These are phyloP conservation scores for Phalanger gymnotis DNA, from an alignment of 2,797 vertebrate genomes.

Conservation along the genomic window DNA sequence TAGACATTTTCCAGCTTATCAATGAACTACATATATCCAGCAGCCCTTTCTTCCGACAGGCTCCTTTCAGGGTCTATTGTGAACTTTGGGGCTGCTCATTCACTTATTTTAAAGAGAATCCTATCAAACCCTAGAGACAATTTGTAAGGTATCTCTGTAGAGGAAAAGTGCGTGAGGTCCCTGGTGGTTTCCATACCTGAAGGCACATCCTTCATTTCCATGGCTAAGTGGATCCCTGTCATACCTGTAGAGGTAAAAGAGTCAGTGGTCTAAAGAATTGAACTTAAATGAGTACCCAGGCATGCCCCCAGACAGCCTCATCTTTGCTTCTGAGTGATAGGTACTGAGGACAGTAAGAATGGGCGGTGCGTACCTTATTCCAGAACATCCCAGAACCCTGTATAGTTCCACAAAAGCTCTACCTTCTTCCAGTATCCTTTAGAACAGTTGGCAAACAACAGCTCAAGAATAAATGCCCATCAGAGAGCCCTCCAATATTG, in stretches of 20 bases:
- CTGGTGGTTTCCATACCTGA: neutral
- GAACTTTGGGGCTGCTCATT: neutral
- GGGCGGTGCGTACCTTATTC: neutral
- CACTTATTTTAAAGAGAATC: neutral
- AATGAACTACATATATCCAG: neutral
- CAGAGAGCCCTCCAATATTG: neutral
- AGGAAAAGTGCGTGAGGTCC: neutral
- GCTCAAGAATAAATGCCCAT: neutral
- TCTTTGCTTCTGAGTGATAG: neutral
- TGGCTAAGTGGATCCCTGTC: neutral
- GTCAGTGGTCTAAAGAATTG: neutral
- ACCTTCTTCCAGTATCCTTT: neutral
- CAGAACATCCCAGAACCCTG: neutral
- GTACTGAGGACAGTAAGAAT: neutral
- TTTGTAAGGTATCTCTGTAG: neutral
- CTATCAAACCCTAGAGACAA: neutral
- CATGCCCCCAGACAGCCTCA: neutral
- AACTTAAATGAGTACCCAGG: neutral
- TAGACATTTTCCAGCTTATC: neutral
- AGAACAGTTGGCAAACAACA: neutral
- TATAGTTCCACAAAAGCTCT: neutral
- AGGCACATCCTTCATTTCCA: neutral
- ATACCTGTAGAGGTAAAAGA: neutral
- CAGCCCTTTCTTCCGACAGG: neutral
- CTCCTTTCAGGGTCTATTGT: neutral